Conservation (phyloP, 2,888 invertebrate species). For the Aspidiotus destructor region DNA sequence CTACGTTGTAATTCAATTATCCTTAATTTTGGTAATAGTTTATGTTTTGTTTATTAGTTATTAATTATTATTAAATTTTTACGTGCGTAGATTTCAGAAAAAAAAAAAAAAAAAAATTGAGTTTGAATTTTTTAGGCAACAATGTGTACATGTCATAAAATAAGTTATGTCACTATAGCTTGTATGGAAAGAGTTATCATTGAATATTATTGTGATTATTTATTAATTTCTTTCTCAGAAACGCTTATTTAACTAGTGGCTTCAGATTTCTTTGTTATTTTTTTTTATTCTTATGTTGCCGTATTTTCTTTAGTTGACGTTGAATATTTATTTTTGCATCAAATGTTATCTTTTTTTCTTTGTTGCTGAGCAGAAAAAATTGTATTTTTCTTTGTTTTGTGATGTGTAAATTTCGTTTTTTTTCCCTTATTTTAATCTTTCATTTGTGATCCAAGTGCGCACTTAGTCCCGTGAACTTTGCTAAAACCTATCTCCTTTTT, state of each 20-base stretch:
- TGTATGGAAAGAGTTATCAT: neutral
- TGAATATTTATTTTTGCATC: neutral
- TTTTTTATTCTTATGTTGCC: constrained; percentile 17
- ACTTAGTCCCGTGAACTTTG: constrained; percentile 9
- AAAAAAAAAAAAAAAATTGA: no score
- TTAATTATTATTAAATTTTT: neutral
- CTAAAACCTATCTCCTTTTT: no score
- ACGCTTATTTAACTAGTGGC: constrained; percentile 26
- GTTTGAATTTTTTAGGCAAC: constrained; percentile 11
- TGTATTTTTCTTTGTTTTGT: constrained; percentile 18
- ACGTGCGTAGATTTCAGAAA: neutral
- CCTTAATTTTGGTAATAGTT: constrained; percentile 17
- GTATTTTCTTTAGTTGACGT: constrained; percentile 12
- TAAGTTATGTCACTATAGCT: constrained; percentile 19
- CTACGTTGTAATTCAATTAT: neutral
- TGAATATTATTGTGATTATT: constrained; percentile 15
- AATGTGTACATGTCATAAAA: constrained; percentile 31
- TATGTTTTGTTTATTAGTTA: constrained; percentile 1
- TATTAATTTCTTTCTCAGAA: constrained; percentile 12
- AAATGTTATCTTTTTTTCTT: neutral
- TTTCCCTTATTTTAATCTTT: neutral
- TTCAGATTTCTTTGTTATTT: constrained; percentile 17
- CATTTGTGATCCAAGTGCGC: neutral
- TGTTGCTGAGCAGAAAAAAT: neutral
- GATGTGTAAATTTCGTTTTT: neutral